Base-by-base conservation (phyloP, 2,113 vertebrate species). In the Lampris incognitus region DNA sequence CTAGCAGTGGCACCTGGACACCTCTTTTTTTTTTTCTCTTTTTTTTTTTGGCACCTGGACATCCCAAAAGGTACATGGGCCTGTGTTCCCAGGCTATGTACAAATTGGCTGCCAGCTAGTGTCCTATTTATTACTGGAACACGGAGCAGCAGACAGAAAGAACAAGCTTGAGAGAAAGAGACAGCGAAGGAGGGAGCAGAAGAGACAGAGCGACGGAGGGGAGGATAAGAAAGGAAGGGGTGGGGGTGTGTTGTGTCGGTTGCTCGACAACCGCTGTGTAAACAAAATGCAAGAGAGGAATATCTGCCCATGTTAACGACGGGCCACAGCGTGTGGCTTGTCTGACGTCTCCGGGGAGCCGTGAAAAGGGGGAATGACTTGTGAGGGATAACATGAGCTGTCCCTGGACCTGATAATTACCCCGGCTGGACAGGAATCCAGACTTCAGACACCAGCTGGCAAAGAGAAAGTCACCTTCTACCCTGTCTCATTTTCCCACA, bases 231-330 rank as follows among this genome's bases (percentile, higher is more conserved):
- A 79, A 67, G 58, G 66, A 82, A 85, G 82, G 80, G 76, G 85
- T 37, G 59, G 59, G 60, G 6, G 72, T 67, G 46, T 94, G 92
- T 94, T 94, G 87, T 89, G 87, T 60, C 50, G 78, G 92, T 93
- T 92, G 88, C 93, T 85, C 74, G 74, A 79, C 87, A 40, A 92
- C 83, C 40, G 65, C 72, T 68, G 79, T 44, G 85, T 85, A 91
- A 93, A 94, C 92, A 93, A 88, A 87, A 88, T 84, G 54, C 59
- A 5, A 58, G 55, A 66, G 51, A 65, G 69, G 79, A 76, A n/a
- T 58, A 38, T 3, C 6, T 1, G 60, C 66, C 48, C 48, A 37
- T 79, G 81, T 84, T 79, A 82, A 86, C 56, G 57, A 1, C 49
- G 39, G 75, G 73, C n/a, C 58, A 5, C 82, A 65, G 77, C 55